Base-by-base conservation (phyloP, 2,888 invertebrate genomes). In the Ichneumoninae sp. region DNA sequence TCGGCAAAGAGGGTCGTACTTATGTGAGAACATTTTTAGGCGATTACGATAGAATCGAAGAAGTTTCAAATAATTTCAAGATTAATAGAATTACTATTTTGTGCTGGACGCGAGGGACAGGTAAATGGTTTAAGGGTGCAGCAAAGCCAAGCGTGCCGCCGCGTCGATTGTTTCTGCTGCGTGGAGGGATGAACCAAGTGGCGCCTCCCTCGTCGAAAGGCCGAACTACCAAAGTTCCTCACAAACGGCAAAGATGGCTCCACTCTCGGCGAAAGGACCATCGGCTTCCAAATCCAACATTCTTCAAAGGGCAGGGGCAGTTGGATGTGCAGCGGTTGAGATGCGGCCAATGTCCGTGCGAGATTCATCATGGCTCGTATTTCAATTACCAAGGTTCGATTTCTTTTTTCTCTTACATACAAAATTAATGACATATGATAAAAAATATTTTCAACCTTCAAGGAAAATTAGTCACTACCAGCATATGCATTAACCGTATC, bases 181-280 rank as follows among this genome's bases (percentile, higher is more conserved):
- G 73, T 13, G 22, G 33, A 44, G 75, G 65, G 47, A 57, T 22
- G 66, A 66, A 50, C 76, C 33, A 26, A 40, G 80, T 77, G 78
- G 86, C 85, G 82, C 77, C 83, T 6, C 73, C 54, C 40, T 81
- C 33, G 83, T 44, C 13, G 50, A 33, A 47, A 47, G 13, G 7
- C 13, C 2, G 57, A 66, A 87, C 69, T 75, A 16, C 30, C 33
- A 47, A 71, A 44, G 78, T 79, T 88, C 66, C 22, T 3, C 5
- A 13, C 16, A 13, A 52, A 50, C 60, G 63, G 54, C 68, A 33
- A 68, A 86, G 88, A 86, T 89, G 88, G 81, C 85, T 75, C 36
- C 69, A 36, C 33, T 40, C 26, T 76, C 63, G 60, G 26, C 26
- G 60, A 75, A 73, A 50, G 63, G 63, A 63, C 33, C 52, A 36